Evolutionary conservation across 53 echinoderm and acorn worm species (phyloP).

Genomic region (Pentamera pediparva): DNA sequence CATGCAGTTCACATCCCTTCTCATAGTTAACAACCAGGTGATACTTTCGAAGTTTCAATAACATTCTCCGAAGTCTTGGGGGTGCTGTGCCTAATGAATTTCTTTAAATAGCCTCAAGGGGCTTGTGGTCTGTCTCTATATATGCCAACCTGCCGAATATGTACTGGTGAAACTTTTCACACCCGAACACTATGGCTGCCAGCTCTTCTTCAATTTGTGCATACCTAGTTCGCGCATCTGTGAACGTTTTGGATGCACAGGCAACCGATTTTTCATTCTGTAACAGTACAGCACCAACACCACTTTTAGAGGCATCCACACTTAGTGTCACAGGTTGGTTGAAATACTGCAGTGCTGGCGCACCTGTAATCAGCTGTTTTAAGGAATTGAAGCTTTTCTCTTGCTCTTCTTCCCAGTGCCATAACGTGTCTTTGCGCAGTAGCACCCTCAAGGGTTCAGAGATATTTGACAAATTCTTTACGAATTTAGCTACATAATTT

Average conservation of each 20-base stretch:
- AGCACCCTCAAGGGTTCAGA: background rate
- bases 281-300: slow-evolving; percentile 1
- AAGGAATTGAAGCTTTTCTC: slow-evolving; percentile 4
- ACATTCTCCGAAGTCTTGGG: background rate
- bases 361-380: background rate
- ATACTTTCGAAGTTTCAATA: background rate
- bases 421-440: background rate
- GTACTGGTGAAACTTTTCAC: slow-evolving; percentile 45
- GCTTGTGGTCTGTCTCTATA: slow-evolving; percentile 22
- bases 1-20: background rate
- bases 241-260: slow-evolving; percentile 33
- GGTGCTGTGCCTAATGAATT: background rate
- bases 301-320: slow-evolving; percentile 2
- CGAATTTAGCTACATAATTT: slow-evolving; percentile 19
- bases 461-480: background rate
- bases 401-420: slow-evolving; percentile 8
- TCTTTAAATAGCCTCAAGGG: slow-evolving; percentile 25
- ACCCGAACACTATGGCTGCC: slow-evolving; percentile 36
- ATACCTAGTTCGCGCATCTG: slow-evolving; percentile 19
- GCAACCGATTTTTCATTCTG: slow-evolving; percentile 19
- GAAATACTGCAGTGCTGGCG: background rate
- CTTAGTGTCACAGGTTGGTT: background rate
- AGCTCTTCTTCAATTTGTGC: slow-evolving; percentile 57
- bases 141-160: slow-evolving; percentile 19
- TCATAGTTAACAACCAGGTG: background rate